phyloP scores from a whole-genome alignment of 2,888 invertebrate species.

The Sipunculus nudus region DNA sequence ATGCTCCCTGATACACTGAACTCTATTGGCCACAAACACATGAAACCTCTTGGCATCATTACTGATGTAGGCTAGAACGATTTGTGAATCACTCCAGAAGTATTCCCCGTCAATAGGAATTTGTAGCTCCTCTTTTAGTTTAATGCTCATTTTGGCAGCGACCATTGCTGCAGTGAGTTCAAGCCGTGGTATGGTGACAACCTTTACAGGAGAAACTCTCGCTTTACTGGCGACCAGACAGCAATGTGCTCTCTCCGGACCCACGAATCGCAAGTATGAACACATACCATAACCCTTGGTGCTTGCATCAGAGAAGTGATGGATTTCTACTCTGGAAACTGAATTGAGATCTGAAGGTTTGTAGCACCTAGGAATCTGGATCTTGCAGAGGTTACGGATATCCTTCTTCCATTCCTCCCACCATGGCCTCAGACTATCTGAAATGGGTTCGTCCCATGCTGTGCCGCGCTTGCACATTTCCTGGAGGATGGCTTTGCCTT shows the following conservation, averaged over 20 bases:
- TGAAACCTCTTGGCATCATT: constrained; percentile 37
- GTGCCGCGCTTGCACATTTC: constrained; percentile 25
- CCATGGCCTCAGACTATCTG: not conserved
- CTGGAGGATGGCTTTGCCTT: constrained; percentile 37
- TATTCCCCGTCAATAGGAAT: constrained; percentile 7
- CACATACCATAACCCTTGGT: constrained; percentile 38
- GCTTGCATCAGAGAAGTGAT: constrained; percentile 42
- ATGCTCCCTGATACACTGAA: constrained; percentile 34
- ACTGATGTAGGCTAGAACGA: constrained; percentile 14
- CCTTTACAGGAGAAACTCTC: constrained; percentile 37
- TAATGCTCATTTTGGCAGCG: constrained; percentile 2
- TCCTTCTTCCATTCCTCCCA: constrained; percentile 7
- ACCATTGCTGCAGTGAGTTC: constrained; percentile 37
- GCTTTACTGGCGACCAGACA: constrained; percentile 37
- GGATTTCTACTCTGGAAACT: constrained; percentile 21
- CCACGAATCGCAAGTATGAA: constrained; percentile 34
- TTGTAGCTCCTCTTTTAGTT: constrained; percentile 8
- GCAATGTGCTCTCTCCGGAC: constrained; percentile 22
- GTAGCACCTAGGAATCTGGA: constrained; percentile 6
- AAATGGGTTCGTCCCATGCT: constrained; percentile 38
- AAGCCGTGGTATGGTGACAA: constrained; percentile 34
- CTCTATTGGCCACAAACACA: constrained; percentile 43
- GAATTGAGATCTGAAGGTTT: constrained; percentile 35
- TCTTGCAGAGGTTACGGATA: not conserved
- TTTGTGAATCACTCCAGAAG: constrained; percentile 15